phyloP scores from a whole-genome alignment of 1,140 invertebrate genomes.

The Augochlora pura region DNA sequence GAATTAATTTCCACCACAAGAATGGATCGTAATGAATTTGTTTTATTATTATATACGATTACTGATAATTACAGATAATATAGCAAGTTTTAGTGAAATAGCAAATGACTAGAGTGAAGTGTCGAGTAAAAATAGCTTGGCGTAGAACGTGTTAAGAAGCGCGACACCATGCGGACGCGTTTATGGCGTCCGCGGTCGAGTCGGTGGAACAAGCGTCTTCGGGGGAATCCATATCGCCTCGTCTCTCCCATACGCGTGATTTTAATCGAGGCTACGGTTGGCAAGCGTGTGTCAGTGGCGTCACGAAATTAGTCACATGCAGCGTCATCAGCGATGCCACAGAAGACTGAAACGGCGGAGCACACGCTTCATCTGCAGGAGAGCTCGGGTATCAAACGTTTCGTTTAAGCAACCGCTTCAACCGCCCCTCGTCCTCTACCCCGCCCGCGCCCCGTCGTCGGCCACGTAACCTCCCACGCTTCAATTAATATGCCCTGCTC shows the following conservation, averaged over 20 bases:
- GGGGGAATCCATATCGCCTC: constrained; percentile 3
- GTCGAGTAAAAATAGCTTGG: too few species aligned
- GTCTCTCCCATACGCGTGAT: neutral
- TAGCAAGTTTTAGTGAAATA: too few species aligned
- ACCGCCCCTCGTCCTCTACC: neutral
- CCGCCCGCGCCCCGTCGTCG: constrained; percentile 9
- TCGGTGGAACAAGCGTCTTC: too few species aligned
- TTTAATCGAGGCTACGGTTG: neutral
- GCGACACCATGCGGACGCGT: too few species aligned
- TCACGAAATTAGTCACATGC: constrained; percentile 38
- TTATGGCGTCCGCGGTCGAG: too few species aligned
- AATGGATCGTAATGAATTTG: too few species aligned
- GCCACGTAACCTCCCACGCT: constrained; percentile 29
- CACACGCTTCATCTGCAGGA: constrained; percentile 23
- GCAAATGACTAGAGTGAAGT: too few species aligned
- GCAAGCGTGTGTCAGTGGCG: neutral
- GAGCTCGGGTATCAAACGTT: constrained; percentile 50
- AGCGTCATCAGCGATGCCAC: constrained; percentile 31
- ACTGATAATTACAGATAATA: too few species aligned
- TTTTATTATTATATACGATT: too few species aligned
- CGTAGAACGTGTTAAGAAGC: too few species aligned
- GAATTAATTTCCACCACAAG: too few species aligned
- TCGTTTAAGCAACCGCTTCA: constrained; percentile 31
- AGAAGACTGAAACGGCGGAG: neutral
- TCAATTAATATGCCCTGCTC: constrained; percentile 51